A percentile compares a stretch with the other conserved stretches of the same genome.
Conservation (phyloP, 1,140 invertebrate genomes). For the Spodoptera frugiperda region DNA sequence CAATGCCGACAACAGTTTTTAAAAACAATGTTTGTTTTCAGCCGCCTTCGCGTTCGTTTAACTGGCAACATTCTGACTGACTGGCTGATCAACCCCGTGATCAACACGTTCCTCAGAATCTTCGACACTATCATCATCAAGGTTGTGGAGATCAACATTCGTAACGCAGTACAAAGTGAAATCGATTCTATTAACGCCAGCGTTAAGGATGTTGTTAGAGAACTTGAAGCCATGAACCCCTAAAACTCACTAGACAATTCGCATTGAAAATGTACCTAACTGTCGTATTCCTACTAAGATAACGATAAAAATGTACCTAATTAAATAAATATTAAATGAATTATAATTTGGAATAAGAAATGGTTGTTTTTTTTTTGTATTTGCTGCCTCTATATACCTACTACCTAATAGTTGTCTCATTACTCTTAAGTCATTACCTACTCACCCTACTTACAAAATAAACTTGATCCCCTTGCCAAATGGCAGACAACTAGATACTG, state of each 20-base stretch:
- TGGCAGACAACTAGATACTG: too few species aligned
- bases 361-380: too few species aligned
- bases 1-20: neutral
- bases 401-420: too few species aligned
- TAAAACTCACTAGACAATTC: neutral
- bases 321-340: too few species aligned
- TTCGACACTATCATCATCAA: slow-evolving; percentile 80
- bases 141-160: slow-evolving; percentile 74
- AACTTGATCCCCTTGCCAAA: too few species aligned
- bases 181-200: slow-evolving; percentile 61
- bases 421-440: too few species aligned
- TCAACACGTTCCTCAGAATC: slow-evolving; percentile 72
- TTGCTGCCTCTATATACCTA: too few species aligned
- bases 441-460: too few species aligned
- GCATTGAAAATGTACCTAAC: too few species aligned
- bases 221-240: slow-evolving; percentile 56
- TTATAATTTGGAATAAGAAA: too few species aligned
- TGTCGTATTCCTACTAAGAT: too few species aligned
- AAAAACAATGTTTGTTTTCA: slow-evolving; percentile 54
- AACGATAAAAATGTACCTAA: too few species aligned
- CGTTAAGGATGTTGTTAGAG: slow-evolving; percentile 54
- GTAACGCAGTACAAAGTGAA: slow-evolving; percentile 55
- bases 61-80: slow-evolving; percentile 81
- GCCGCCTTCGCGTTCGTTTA: slow-evolving; percentile 76
- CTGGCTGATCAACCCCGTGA: slow-evolving; percentile 81